Evolutionary conservation across 2,888 invertebrate species (phyloP), one percentile per base, ranked within the genome.

Genomic region (Ommatoiulus sabulosus): DNA sequence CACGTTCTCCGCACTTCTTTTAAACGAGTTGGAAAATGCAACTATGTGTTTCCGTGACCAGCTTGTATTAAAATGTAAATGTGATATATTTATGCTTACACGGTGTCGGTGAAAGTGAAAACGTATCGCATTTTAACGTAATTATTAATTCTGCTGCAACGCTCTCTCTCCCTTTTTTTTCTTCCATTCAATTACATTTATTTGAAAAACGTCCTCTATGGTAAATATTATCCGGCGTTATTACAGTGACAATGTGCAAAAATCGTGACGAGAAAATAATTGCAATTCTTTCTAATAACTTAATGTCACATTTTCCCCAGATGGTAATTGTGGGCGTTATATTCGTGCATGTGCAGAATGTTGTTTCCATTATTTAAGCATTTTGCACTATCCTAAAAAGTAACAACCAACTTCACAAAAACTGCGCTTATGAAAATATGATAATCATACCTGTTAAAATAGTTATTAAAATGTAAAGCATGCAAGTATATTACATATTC

Each of bases 31-130:
- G 15, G 15, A 52, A 52, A 52, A 12, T 52, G 10, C 15, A 63
- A 20, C 63, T 63, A 10, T 57, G 48, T 63, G 63, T 63, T 63
- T 63, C 63, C 63, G 63, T 63, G 63, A 63, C 63, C 63, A 63
- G 20, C 20, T 63, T n/a, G 20, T 63, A 63, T 63, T 63, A 63
- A 63, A 63, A 63, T 63, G 20, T 20, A 63, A 63, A 63, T 63
- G 0, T 63, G 63, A 20, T 63, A 20, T 63, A 20, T 63, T 63
- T 63, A 63, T 20, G 63, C 6, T 63, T 63, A 20, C 63, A 15
- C 20, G 17, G 17, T 17, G 17, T 57, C 57, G 57, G 57, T 57
- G 63, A 63, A 20, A 63, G n/a, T n/a, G 63, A 63, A 63, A 20
- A 63, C n/a, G 20, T 6, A 20, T 5, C 63, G 8, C 20, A 63